Evolutionary conservation across 2,888 invertebrate species (phyloP).

Genomic region (Cheilosia vernalis): DNA sequence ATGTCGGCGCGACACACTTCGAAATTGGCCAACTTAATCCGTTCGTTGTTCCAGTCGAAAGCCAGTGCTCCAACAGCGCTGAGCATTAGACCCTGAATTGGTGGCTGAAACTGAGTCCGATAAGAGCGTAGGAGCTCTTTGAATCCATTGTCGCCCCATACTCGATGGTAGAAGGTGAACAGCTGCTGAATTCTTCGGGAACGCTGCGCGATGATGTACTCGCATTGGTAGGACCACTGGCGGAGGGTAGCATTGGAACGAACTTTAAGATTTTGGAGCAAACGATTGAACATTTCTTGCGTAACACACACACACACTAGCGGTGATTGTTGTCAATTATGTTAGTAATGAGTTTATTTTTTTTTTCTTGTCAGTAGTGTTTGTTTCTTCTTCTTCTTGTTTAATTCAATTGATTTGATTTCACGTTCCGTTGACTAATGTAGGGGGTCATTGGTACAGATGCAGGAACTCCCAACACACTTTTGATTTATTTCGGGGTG

Average conservation of each 20-base stretch:
- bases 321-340: conserved; percentile 46
- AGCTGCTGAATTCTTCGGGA: conserved; percentile 87
- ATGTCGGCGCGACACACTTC: conserved; percentile 85
- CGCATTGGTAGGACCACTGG: conserved; percentile 85
- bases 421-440: conserved; percentile 35
- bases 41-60: conserved; percentile 87
- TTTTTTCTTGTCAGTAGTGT: neutral
- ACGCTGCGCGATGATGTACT: conserved; percentile 86
- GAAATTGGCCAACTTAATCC: conserved; percentile 85
- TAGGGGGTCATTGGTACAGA: conserved; percentile 18
- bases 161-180: conserved; percentile 86
- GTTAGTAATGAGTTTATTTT: neutral
- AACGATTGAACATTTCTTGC: conserved; percentile 78
- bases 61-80: conserved; percentile 85
- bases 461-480: neutral
- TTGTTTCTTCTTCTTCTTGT: conserved; percentile 12
- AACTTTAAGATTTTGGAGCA: conserved; percentile 82
- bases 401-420: conserved; percentile 45
- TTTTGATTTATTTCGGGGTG: conserved; percentile 10
- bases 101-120: conserved; percentile 82
- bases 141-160: conserved; percentile 87
- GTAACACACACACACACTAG: conserved; percentile 54
- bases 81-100: conserved; percentile 85
- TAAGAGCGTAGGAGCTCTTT: conserved; percentile 84
- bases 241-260: conserved; percentile 84